Conservation (phyloP, 2,797 vertebrate species). For the Eptatretus atami region DNA sequence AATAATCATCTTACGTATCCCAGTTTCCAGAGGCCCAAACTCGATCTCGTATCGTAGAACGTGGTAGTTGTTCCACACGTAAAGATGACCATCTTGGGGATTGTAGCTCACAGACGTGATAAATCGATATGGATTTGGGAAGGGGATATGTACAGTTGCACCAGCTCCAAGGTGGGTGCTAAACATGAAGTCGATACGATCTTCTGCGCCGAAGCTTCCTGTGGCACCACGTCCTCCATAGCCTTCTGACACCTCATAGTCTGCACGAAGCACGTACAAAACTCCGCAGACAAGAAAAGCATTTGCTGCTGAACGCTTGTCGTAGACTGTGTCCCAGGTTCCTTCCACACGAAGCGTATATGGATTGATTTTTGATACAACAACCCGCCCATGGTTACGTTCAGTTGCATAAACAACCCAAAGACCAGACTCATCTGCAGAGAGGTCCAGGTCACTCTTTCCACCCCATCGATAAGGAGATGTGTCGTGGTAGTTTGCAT, state of each 20-base stretch:
- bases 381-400: conserved; percentile 46
- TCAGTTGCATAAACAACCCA: conserved; percentile 87
- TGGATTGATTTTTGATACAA: conserved; percentile 70
- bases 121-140: conserved; percentile 75
- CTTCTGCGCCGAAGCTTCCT: conserved; percentile 23
- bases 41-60: conserved; percentile 47
- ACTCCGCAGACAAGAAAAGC: conserved; percentile 85
- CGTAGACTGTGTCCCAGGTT: conserved; percentile 66
- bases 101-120: conserved; percentile 77
- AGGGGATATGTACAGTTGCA: conserved; percentile 30
- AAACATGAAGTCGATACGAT: conserved; percentile 51
- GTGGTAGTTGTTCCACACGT: conserved; percentile 85
- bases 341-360: conserved; percentile 73
- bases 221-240: no score
- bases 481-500: conserved; percentile 75
- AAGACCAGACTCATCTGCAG: conserved; percentile 61
- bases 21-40: conserved; percentile 44
- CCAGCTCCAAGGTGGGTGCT: conserved; percentile 46
- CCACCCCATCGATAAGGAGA: conserved; percentile 79
- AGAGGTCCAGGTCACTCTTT: conserved; percentile 71
- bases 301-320: conserved; percentile 61
- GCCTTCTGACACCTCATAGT: conserved; percentile 51
- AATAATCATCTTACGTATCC: conserved; percentile 20
- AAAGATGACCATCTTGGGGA: conserved; percentile 70
- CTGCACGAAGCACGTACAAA: conserved; percentile 52